Evolutionary conservation across 1,140 invertebrate genomes (phyloP).

Genomic region (Habropoda laboriosa): DNA sequence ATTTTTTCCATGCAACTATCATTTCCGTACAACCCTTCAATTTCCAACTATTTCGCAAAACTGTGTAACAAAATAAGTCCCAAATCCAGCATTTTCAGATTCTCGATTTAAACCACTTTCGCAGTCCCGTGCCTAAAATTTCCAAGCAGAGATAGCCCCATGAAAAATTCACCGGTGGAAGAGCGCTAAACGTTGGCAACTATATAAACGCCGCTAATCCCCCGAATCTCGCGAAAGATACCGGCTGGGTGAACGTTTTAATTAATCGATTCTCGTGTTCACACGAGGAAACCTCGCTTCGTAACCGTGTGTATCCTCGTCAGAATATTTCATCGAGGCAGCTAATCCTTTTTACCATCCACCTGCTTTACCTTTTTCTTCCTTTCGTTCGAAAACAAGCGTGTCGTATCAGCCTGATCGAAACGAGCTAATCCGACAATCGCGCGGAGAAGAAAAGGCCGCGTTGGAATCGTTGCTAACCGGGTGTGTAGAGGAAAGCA

Average conservation of each 20-base stretch:
- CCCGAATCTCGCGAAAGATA: background rate
- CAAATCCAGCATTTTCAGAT: too few relatives aligned
- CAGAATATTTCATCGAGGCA: background rate
- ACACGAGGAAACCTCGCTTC: background rate
- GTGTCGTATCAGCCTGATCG: background rate
- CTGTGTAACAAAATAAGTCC: too few relatives aligned
- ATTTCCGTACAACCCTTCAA: too few relatives aligned
- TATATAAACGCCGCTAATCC: background rate
- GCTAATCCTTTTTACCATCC: background rate
- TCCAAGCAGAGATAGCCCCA: too few relatives aligned
- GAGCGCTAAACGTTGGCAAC: too few relatives aligned
- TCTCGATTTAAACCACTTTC: too few relatives aligned
- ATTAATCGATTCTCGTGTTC: background rate
- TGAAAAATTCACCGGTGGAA: too few relatives aligned
- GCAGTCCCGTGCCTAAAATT: too few relatives aligned
- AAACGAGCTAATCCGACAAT: constrained; percentile 24
- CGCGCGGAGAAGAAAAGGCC: constrained; percentile 8
- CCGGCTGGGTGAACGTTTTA: too few relatives aligned
- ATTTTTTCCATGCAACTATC: too few relatives aligned
- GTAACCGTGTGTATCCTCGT: background rate
- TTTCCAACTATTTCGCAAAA: too few relatives aligned
- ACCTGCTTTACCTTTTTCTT: background rate
- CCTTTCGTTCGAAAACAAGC: background rate
- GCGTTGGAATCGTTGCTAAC: constrained; percentile 8
- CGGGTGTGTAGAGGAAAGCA: background rate